These are phyloP conservation scores for Scomber scombrus DNA, from an alignment of 2,113 vertebrate genomes.

Conservation along the genomic window DNA sequence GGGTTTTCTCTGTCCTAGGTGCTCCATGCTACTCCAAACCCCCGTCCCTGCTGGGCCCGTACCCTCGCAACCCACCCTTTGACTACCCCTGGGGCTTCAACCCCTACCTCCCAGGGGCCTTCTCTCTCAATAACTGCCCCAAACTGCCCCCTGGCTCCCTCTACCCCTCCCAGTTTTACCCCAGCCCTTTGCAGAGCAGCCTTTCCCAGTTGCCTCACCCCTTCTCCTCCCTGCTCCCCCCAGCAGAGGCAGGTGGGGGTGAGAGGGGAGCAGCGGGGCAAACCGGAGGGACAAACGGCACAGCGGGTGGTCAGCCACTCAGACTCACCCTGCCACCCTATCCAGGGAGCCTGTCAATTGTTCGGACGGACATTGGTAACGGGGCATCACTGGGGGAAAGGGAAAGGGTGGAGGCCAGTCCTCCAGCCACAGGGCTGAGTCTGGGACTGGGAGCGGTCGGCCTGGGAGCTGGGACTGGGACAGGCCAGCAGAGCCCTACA, in stretches of 20 bases:
- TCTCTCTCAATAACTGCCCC: slow-evolving; percentile 90
- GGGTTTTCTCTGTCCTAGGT: slow-evolving; percentile 80
- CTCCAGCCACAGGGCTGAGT: slow-evolving; percentile 62
- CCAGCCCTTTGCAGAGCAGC: slow-evolving; percentile 87
- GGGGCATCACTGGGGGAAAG: slow-evolving; percentile 72
- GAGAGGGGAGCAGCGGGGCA: slow-evolving; percentile 76
- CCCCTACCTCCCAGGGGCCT: slow-evolving; percentile 91
- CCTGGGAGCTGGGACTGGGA: slow-evolving; percentile 68
- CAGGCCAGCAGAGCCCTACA: slow-evolving; percentile 80
- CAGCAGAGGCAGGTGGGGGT: slow-evolving; percentile 77
- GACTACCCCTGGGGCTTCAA: slow-evolving; percentile 95
- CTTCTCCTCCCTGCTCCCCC: slow-evolving; percentile 85
- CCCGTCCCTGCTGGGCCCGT: slow-evolving; percentile 89
- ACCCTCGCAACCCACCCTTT: slow-evolving; percentile 88
- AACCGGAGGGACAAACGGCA: slow-evolving; percentile 81
- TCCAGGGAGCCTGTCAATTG: slow-evolving; percentile 75
- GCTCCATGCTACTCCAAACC: slow-evolving; percentile 91
- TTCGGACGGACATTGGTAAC: slow-evolving; percentile 81
- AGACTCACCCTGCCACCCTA: slow-evolving; percentile 81
- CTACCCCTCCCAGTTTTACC: slow-evolving; percentile 92
- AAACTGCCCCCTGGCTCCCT: slow-evolving; percentile 91
- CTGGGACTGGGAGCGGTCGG: slow-evolving; percentile 78
- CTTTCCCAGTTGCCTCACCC: slow-evolving; percentile 89
- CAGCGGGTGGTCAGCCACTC: slow-evolving; percentile 71
- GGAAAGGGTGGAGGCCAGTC: slow-evolving; percentile 68